These are phyloP conservation scores for Drosophila littoralis DNA, from an alignment of 1,140 invertebrate genomes.

Conservation along the genomic window DNA sequence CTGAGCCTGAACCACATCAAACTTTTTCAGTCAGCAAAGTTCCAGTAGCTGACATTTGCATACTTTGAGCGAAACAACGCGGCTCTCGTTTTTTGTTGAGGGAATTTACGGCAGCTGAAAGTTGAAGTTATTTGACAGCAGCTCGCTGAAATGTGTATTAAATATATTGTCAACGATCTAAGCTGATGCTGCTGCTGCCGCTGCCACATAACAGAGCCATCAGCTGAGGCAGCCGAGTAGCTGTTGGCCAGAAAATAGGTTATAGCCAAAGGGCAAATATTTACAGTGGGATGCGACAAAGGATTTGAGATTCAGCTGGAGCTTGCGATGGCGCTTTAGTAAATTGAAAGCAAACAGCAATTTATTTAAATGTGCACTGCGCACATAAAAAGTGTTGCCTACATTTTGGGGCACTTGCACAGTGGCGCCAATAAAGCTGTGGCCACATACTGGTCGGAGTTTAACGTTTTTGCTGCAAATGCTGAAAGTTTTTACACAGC, in stretches of 20 bases:
- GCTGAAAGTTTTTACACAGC: constrained; percentile 14
- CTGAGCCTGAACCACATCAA: constrained; percentile 24
- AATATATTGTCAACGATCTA: constrained; percentile 48
- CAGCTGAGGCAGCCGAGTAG: constrained; percentile 32
- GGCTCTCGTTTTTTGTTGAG: constrained; percentile 20
- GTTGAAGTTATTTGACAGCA: constrained; percentile 73
- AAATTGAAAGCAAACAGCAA: constrained; percentile 80
- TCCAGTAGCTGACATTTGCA: constrained; percentile 53
- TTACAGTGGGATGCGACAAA: constrained; percentile 40
- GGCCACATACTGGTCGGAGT: not conserved
- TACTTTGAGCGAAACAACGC: constrained; percentile 67
- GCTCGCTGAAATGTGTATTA: constrained; percentile 64
- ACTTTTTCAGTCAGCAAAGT: constrained; percentile 35
- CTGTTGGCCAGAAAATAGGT: constrained; percentile 49
- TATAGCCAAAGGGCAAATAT: constrained; percentile 72
- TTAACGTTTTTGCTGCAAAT: constrained; percentile 10
- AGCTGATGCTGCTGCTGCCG: constrained; percentile 41
- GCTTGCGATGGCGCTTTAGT: constrained; percentile 52
- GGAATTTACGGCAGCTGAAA: constrained; percentile 56
- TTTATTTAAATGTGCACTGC: constrained; percentile 65
- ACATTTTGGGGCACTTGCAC: constrained; percentile 9
- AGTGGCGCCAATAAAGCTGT: constrained; percentile 6
- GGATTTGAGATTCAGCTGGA: constrained; percentile 23
- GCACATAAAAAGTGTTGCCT: constrained; percentile 35
- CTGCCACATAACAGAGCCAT: constrained; percentile 44